Base-by-base conservation (phyloP, 1,140 invertebrate genomes). In the Plutomurus gul region DNA sequence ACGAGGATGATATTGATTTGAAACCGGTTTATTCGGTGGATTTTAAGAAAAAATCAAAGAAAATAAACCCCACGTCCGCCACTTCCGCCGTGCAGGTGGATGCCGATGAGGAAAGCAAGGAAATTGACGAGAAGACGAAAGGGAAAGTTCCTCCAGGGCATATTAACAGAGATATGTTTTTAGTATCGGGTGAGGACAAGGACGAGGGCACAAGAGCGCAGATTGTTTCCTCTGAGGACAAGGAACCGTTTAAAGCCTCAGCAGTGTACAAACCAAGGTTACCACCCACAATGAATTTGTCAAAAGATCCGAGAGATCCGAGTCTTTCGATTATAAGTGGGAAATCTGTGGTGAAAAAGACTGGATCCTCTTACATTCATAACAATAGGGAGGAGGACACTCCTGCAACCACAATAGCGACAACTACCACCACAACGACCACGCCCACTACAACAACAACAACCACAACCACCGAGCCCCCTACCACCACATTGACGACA, bases 291-390 rank as follows among this genome's bases (percentile, higher is more conserved):
- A 39, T 37, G 47, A 10, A 40, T 27, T 16, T 49, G 37, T 33
- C n/a, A 43, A 75, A 43, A 60, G 20, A 49, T 0, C 13, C 20
- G 20, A 27, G 18, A 65, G 51, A 65, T 7, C 5, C 33, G 7
- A 43, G 20, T 27, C 20, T 65, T 25, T 65, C 56, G 4, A 78
- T 78, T 0, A 75, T 79, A 10, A 79, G 40, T 60, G 71, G 30
- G 10, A 78, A 81, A 36, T 79, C 77, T n/a, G 82, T 81, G 4
- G 80, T 81, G 22, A 81, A 65, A 25, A 82, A 77, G n/a, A 74
- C 77, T 25, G 82, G 81, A 8, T 18, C 75, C n/a, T 37, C 49
- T 1, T 10, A 8, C 56, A 30, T 11, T 8, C 3, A 56, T 16
- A 22, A 47, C 13, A 46, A 76, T 33, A 37, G 47, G 4, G 72